These are phyloP conservation scores for Habropoda laboriosa DNA, from an alignment of 1,140 invertebrate genomes.

Conservation along the genomic window DNA sequence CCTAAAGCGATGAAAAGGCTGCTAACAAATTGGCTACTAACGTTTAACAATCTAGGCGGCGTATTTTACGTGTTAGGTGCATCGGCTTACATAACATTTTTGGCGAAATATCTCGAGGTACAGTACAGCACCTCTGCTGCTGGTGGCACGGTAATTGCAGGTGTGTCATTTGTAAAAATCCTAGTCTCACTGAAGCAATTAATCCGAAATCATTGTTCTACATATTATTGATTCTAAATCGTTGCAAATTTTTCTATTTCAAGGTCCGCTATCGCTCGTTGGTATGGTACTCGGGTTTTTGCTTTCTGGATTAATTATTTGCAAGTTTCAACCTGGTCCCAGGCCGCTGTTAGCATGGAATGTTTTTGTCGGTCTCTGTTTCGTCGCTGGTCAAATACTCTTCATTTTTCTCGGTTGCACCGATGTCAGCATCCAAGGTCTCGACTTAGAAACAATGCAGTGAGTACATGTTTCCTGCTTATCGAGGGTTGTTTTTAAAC, in stretches of 20 bases:
- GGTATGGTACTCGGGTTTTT: constrained; percentile 86
- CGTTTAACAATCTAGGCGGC: constrained; percentile 83
- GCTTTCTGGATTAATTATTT: constrained; percentile 84
- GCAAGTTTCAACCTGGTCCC: constrained; percentile 84
- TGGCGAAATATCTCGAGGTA: constrained; percentile 88
- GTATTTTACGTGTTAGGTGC: constrained; percentile 86
- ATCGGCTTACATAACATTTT: constrained; percentile 86
- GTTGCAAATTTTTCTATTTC: neutral
- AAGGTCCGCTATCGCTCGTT: constrained; percentile 82
- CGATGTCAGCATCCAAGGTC: constrained; percentile 74
- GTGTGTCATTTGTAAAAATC: constrained; percentile 67
- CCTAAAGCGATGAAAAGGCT: constrained; percentile 83
- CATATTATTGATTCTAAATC: neutral
- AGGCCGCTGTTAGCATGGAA: constrained; percentile 85
- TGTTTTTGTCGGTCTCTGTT: constrained; percentile 84
- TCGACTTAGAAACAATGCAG: constrained; percentile 74
- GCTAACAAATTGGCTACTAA: constrained; percentile 84
- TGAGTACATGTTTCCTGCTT: constrained; percentile 69
- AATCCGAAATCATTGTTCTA: neutral
- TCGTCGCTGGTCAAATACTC: constrained; percentile 80
- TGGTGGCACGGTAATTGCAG: constrained; percentile 84
- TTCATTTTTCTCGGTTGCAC: constrained; percentile 85
- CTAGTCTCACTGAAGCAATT: no score
- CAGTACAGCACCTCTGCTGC: constrained; percentile 86
- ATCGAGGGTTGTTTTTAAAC: neutral